Evolutionary conservation across 2,113 vertebrate genomes (phyloP).

Genomic region (Etheostoma cragini): DNA sequence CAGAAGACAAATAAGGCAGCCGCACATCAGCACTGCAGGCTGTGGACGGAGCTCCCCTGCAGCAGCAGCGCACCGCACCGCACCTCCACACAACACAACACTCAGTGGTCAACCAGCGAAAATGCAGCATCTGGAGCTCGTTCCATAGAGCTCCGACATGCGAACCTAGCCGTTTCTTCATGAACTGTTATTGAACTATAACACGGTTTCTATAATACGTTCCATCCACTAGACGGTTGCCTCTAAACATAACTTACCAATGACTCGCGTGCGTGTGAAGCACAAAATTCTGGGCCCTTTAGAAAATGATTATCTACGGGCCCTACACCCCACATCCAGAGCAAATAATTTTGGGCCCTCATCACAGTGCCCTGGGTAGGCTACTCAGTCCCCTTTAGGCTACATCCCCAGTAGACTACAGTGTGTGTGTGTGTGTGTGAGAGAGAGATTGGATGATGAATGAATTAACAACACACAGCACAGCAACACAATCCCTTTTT

Average conservation of each 20-base stretch:
- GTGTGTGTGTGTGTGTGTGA: no score
- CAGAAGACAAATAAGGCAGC: not conserved
- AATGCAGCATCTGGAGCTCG: not conserved
- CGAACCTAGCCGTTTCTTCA: no score
- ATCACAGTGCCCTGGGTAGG: no score
- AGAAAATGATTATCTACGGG: no score
- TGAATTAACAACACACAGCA: no score
- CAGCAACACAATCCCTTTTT: no score
- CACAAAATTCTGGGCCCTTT: no score
- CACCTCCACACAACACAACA: slow-evolving; percentile 4
- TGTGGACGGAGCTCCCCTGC: slow-evolving; percentile 53
- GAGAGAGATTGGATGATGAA: no score
- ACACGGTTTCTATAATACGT: not conserved
- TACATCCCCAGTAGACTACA: no score
- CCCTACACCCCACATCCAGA: no score
- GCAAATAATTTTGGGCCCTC: no score
- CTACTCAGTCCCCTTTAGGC: no score
- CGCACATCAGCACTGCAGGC: slow-evolving; percentile 31
- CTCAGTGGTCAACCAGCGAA: slow-evolving; percentile 21
- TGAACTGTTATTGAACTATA: not conserved
- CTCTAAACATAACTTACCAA: not conserved
- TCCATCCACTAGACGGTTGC: not conserved
- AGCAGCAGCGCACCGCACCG: slow-evolving; percentile 14
- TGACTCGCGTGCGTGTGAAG: not conserved
- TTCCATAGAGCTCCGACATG: not conserved